Evolutionary conservation across 2,113 vertebrate species (phyloP).

Genomic region (Sylvietta virens): DNA sequence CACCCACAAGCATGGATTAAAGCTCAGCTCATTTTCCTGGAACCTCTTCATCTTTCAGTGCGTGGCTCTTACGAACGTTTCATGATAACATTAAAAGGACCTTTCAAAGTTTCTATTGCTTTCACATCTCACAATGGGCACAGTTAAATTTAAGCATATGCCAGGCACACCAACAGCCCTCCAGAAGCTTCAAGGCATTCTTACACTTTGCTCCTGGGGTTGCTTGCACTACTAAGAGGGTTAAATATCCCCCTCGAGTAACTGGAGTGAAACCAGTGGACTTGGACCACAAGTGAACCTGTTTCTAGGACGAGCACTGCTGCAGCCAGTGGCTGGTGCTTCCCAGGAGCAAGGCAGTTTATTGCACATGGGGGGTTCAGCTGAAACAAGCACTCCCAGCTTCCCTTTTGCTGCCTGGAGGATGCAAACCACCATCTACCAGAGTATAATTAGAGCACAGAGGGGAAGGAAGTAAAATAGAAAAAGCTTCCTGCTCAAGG

Average conservation of each 20-base stretch:
- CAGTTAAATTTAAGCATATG: background rate
- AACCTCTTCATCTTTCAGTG: background rate
- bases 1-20: background rate
- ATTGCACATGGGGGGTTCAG: background rate
- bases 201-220: background rate
- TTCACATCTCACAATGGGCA: background rate
- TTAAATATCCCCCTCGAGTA: background rate
- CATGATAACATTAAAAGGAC: fast-evolving
- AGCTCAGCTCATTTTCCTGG: background rate
- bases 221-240: background rate
- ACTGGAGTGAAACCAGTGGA: background rate
- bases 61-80: background rate
- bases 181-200: background rate
- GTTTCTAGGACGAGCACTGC: background rate
- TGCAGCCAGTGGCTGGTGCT: background rate
- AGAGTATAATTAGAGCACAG: background rate
- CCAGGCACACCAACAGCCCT: background rate
- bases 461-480: background rate
- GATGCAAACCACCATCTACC: background rate
- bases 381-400: background rate
- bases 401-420: background rate
- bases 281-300: background rate
- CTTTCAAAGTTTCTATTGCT: background rate
- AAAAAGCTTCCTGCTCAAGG: background rate
- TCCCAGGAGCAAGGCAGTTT: background rate